phyloP scores from a whole-genome alignment of 2,113 vertebrate species.

The Cinclus mexicanus region DNA sequence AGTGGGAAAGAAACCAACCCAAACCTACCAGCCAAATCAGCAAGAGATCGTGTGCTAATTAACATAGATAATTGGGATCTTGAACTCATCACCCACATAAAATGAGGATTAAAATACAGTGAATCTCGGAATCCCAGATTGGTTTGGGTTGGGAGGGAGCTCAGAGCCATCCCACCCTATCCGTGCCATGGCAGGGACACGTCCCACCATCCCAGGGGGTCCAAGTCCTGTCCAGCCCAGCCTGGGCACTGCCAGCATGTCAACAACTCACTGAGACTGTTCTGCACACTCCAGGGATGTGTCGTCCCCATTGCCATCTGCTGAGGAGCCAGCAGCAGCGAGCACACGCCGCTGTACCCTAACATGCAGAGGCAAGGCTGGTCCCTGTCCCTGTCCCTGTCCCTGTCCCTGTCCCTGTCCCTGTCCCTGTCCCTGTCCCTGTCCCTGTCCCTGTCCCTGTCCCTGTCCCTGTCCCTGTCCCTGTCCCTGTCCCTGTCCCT shows the following conservation, averaged over 20 bases:
- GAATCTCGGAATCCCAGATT: not conserved
- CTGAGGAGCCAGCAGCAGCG: rapidly evolving
- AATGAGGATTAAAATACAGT: rapidly evolving
- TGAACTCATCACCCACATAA: not conserved
- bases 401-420: no score
- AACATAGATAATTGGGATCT: not conserved
- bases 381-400: no score
- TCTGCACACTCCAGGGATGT: not conserved
- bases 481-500: no score
- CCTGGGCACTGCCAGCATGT: not conserved
- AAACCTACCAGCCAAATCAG: not conserved
- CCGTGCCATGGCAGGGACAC: not conserved
- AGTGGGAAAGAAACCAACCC: not conserved
- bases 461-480: no score
- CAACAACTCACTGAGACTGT: rapidly evolving
- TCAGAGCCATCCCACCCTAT: not conserved
- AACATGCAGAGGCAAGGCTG: not conserved
- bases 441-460: no score
- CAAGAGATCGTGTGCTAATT: not conserved
- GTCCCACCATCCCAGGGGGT: not conserved
- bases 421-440: no score
- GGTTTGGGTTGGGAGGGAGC: not conserved
- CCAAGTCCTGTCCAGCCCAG: not conserved
- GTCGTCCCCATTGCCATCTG: rapidly evolving
- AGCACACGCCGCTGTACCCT: rapidly evolving